Conservation (phyloP, 2,797 vertebrate genomes). For the Betta splendens region DNA sequence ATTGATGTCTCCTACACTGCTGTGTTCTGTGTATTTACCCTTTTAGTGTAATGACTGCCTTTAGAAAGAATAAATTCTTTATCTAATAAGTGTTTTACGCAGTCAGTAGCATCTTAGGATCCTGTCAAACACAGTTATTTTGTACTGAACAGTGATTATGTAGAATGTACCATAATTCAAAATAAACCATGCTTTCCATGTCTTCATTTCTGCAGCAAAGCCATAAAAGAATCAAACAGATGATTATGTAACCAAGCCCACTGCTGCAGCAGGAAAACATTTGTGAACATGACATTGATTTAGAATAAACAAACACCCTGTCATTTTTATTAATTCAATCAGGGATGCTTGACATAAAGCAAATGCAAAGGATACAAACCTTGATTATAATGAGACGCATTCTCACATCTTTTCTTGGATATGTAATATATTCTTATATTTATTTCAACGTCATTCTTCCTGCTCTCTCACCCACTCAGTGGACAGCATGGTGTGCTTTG, state of each 20-base stretch:
- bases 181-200: no score
- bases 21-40: no score
- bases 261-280: not conserved
- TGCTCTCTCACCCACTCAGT: not conserved
- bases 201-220: not conserved
- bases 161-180: no score
- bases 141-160: no score
- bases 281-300: not conserved
- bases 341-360: not conserved
- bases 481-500: not conserved
- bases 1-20: no score
- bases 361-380: not conserved
- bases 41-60: no score
- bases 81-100: no score
- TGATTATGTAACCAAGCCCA: conserved; percentile 2
- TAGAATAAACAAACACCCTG: conserved; percentile 1
- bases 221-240: not conserved
- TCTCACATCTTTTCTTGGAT: not conserved
- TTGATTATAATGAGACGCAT: not conserved
- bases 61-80: no score
- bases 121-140: no score
- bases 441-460: conserved; percentile 14
- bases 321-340: not conserved
- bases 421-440: conserved; percentile 15
- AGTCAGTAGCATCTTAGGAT: no score